These are phyloP conservation scores for Stenolophus ochropezus DNA, from an alignment of 2,888 invertebrate species.

Conservation along the genomic window DNA sequence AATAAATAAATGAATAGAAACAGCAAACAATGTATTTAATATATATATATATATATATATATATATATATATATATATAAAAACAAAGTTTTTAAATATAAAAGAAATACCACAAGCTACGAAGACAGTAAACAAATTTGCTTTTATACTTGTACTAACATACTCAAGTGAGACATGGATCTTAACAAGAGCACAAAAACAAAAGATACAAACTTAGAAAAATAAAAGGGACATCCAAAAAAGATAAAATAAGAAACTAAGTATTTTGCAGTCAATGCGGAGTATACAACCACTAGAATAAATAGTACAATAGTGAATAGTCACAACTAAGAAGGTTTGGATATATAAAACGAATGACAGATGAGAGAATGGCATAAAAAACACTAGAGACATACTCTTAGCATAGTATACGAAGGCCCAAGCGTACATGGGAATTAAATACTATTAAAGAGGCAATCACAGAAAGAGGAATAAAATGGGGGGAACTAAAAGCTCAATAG, in stretches of 20 bases:
- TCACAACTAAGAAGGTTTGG: too few relatives aligned
- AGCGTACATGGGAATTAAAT: too few relatives aligned
- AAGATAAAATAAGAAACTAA: background rate
- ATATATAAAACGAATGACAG: too few relatives aligned
- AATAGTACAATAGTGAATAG: background rate
- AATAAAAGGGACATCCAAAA: background rate
- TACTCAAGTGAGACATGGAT: background rate
- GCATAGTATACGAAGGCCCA: background rate
- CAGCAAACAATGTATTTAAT: too few relatives aligned
- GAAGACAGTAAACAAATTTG: background rate
- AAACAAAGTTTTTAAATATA: too few relatives aligned
- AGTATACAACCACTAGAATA: background rate
- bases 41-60: too few relatives aligned
- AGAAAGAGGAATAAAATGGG: background rate
- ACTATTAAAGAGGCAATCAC: background rate
- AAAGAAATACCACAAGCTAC: background rate
- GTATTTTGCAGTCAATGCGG: background rate
- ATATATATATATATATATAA: too few relatives aligned
- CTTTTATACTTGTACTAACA: background rate
- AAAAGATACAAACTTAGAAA: background rate
- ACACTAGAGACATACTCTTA: too few relatives aligned
- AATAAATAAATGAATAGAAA: too few relatives aligned
- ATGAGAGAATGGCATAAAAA: too few relatives aligned
- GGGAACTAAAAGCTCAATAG: background rate
- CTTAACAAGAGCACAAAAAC: background rate